Base-by-base conservation (phyloP, 2,113 vertebrate species). In the Romanogobio albipinnatus region DNA sequence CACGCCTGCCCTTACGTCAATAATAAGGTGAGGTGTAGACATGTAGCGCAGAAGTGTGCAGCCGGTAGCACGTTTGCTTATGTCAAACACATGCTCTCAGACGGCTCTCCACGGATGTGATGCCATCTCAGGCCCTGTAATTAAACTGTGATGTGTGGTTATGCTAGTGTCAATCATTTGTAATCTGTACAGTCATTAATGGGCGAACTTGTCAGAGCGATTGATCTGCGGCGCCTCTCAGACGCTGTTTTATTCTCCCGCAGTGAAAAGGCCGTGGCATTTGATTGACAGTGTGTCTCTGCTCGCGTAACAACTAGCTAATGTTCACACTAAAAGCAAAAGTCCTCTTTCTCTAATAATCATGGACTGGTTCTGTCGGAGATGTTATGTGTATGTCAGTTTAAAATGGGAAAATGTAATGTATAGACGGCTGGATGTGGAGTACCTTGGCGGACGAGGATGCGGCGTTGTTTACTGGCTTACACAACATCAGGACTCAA, bases 181-280 rank as follows among this genome's bases (percentile, higher is more conserved):
- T 80, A 79, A 86, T 83, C 66, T 56, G 59, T 51, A 71, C 74
- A 43, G 73, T 61, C 80, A 77, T 86, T 82, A 76, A 85, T 5
- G 1, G 24, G 58, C 14, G 9, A 81, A 5, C 59, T 74, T 43
- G 71, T 81, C 84, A 49, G 15, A 47, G 49, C 73, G 58, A 86
- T 75, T 81, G 73, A 80, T 66, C 70, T 75, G 58, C 33, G 58
- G 62, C 24, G 43, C 58, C 68, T 66, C 45, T 56, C 51, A 43
- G 43, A n/a, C 56, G 62, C 75, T 45, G 68, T 85, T 81, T 81
- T 74, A 70, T 81, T 82, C 80, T 36, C 47, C 29, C 33, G 47
- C 49, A 13, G 26, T 74, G 66, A 81, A 81, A 81, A 85, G 84
- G 84, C 58, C 68, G 36, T 59, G 43, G 43, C 58, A 29, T 62